Evolutionary conservation across 2,888 invertebrate species (phyloP), one percentile per base, ranked within the genome.

Genomic region (Andrena dorsata): DNA sequence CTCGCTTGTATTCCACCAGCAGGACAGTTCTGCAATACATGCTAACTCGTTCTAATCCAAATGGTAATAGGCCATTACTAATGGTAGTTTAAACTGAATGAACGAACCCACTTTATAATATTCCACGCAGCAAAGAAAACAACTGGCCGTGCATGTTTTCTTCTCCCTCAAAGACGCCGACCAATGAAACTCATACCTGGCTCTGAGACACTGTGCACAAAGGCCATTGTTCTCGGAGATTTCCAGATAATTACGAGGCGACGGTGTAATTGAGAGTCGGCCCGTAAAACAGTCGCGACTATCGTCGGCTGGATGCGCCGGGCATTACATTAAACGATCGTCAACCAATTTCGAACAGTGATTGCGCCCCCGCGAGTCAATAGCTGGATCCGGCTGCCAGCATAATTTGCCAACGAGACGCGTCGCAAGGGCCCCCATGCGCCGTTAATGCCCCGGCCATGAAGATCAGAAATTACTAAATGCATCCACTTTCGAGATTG

Each of bases 331-430:
- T 53, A 26, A 63, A 28, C 61, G 61, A 70, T 70, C 63, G 28
- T 70, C 35, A 13, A 70, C 16, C 65, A 58, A 73, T 73, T 53
- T 10, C 28, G 5, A 2, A 0, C 8, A 0, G 8, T 3, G 53
- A 74, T 74, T 47, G 7, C 65, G 58, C 23, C 16, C 0, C 4
- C 8, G 51, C 23, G 4, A 66, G 47, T 35, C 56, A 41, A 65
- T 65, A 47, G 65, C 26, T 8, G 41, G 47, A 53, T 23, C 35
- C 65, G 58, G 49, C 60, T 49, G 47, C 16, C 2, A 4, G 5
- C 23, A 74, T 74, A 74, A 74, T 74, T 66, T 32, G 28, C n/a
- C 16, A 41, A 26, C 30, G 60, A 49, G 47, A 60, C 7, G 30
- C 13, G n/a, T n/a, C n/a, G 23, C 68, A 26, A 16, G 16, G 23